Evolutionary conservation across 1,140 invertebrate genomes (phyloP).

Genomic region (Ladona fulva): DNA sequence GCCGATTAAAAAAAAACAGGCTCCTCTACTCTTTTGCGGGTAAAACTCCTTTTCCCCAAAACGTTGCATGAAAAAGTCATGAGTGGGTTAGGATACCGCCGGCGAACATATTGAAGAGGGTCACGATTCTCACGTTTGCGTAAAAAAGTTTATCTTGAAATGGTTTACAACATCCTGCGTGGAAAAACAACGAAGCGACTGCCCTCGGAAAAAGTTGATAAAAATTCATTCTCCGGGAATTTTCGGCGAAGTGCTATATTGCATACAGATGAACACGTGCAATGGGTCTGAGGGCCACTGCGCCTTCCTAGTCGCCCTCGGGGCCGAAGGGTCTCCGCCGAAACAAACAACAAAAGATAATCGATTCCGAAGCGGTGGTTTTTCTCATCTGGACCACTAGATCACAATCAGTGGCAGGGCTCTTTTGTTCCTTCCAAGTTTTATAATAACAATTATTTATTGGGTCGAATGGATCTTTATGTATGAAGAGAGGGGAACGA

Average conservation of each 20-base stretch:
- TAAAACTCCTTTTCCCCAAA: no score
- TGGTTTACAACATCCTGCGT: neutral
- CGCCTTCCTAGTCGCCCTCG: neutral
- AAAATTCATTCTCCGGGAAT: neutral
- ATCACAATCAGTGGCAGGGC: neutral
- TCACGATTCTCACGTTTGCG: no score
- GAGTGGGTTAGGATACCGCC: no score
- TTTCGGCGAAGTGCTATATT: neutral
- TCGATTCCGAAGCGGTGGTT: neutral
- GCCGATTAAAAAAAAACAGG: no score
- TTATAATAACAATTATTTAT: neutral
- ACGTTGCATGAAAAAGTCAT: no score
- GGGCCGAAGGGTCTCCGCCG: neutral
- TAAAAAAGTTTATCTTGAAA: neutral
- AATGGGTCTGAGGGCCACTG: neutral
- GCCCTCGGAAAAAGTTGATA: neutral
- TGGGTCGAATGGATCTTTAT: neutral
- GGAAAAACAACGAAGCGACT: neutral
- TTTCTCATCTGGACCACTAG: neutral
- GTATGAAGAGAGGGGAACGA: no score
- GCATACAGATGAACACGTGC: conserved; percentile 3
- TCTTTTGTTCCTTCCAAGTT: neutral
- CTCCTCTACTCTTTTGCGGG: no score
- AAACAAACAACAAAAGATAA: neutral
- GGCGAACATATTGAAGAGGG: no score